These are phyloP conservation scores for Ceuthmochares aereus DNA, from an alignment of 2,113 vertebrate species.

Conservation along the genomic window DNA sequence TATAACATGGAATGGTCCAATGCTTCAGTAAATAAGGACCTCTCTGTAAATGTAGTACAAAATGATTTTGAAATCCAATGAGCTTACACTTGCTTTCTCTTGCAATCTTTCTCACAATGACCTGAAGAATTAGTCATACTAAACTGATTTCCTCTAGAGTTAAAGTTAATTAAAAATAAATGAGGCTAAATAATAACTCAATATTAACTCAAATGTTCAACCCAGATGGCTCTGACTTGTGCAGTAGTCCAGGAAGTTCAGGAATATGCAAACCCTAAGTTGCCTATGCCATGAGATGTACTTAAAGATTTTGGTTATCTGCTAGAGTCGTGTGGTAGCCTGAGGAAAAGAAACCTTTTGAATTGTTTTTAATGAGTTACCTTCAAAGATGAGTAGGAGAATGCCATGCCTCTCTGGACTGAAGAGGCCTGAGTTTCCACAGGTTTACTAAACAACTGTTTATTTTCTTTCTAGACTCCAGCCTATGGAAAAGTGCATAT, in stretches of 20 bases:
- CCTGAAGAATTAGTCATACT: background rate
- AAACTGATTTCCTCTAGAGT: background rate
- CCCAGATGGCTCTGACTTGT: background rate
- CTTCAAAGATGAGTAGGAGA: background rate
- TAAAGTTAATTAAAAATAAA: background rate
- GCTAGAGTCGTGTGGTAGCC: background rate
- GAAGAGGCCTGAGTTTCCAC: background rate
- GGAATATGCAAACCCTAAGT: background rate
- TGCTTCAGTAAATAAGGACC: background rate
- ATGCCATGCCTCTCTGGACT: background rate
- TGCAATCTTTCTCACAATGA: background rate
- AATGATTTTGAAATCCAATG: background rate
- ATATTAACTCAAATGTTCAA: background rate
- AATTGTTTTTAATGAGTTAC: background rate
- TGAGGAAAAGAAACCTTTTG: background rate
- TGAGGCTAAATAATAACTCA: background rate
- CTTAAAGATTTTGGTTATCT: background rate
- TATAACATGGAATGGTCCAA: background rate
- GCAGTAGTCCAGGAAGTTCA: background rate
- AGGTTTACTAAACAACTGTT: background rate
- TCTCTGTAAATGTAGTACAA: background rate
- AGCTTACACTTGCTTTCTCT: background rate
- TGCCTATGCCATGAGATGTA: background rate
- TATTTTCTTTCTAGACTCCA: constrained; percentile 59
- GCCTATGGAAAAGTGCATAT: background rate